Percentiles rank a stretch among this genome's conserved stretches.
Evolutionary conservation across 2,113 vertebrate species (phyloP).

Genomic region (Gobius niger): DNA sequence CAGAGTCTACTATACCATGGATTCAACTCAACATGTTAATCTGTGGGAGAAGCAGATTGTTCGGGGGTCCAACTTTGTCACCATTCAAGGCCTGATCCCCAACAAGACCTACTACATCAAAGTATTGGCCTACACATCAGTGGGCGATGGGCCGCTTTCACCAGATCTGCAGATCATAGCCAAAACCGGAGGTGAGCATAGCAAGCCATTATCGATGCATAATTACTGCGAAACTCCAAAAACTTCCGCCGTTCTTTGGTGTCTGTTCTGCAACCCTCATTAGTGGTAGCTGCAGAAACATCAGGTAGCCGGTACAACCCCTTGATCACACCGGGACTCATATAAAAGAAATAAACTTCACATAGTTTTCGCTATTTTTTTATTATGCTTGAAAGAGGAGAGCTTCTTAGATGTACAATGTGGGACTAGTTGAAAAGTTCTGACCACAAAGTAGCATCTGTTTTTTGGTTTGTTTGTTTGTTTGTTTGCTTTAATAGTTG

Average conservation of each 20-base stretch:
- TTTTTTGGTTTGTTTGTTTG: background rate
- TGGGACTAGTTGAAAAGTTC: conserved; percentile 5
- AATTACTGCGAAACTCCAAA: background rate
- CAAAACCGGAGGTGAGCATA: conserved; percentile 91
- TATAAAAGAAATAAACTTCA: background rate
- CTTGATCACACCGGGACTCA: background rate
- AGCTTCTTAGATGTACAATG: conserved; percentile 7
- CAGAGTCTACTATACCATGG: conserved; percentile 95
- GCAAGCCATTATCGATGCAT: background rate
- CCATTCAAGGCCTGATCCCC: conserved; percentile 91
- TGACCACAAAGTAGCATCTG: conserved; percentile 10
- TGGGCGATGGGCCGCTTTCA: conserved; percentile 95
- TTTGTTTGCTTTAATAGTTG: background rate
- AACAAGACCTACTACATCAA: conserved; percentile 97
- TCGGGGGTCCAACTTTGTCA: conserved; percentile 91
- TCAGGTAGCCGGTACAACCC: conserved; percentile 19
- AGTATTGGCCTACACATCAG: conserved; percentile 96
- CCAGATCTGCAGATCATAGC: conserved; percentile 97
- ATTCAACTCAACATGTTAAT: conserved; percentile 89
- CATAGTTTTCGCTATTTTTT: conserved; percentile 8
- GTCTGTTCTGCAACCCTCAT: conserved; percentile 19
- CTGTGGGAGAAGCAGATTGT: conserved; percentile 97
- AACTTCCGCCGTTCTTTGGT: background rate
- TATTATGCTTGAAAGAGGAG: background rate
- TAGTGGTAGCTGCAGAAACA: conserved; percentile 39